phyloP scores from a whole-genome alignment of 2,113 vertebrate genomes.

The Apistogramma diplotaenia region DNA sequence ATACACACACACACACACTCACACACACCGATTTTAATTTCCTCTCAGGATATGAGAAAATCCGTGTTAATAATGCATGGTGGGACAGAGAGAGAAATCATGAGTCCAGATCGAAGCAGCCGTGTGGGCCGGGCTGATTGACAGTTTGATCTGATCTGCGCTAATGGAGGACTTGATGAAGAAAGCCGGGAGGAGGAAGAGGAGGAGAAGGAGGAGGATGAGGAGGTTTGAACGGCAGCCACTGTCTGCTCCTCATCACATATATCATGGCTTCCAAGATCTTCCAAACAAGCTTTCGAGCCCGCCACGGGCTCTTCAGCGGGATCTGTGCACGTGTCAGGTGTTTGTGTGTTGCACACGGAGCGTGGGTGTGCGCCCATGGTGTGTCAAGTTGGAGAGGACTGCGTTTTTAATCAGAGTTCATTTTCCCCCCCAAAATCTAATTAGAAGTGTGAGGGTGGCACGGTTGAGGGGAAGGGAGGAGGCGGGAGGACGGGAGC shows the following conservation, averaged over 20 bases:
- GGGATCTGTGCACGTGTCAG: neutral
- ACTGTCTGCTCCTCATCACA: conserved; percentile 13
- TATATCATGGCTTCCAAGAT: conserved; percentile 22
- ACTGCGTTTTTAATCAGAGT: conserved; percentile 76
- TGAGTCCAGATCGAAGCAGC: conserved; percentile 40
- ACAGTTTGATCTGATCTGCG: conserved; percentile 58
- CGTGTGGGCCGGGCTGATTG: conserved; percentile 30
- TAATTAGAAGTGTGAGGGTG: conserved; percentile 70
- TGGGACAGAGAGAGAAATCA: conserved; percentile 30
- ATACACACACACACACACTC: conserved; percentile 1
- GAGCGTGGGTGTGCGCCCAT: conserved; percentile 15
- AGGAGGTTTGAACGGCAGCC: conserved; percentile 9
- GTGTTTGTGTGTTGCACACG: neutral
- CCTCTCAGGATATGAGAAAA: conserved; percentile 77
- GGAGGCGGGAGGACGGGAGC: neutral
- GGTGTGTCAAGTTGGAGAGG: conserved; percentile 48
- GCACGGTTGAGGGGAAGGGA: conserved; percentile 7
- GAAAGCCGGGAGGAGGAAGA: neutral
- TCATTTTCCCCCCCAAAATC: conserved; percentile 68
- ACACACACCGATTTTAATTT: conserved; percentile 68
- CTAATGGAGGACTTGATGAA: conserved; percentile 66
- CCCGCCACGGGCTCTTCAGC: conserved; percentile 18
- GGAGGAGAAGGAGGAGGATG: conserved; percentile 5
- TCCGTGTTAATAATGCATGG: conserved; percentile 68
- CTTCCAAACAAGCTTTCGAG: conserved; percentile 36